phyloP scores from a whole-genome alignment of 1,140 invertebrate genomes.

The Nebria ingens region DNA sequence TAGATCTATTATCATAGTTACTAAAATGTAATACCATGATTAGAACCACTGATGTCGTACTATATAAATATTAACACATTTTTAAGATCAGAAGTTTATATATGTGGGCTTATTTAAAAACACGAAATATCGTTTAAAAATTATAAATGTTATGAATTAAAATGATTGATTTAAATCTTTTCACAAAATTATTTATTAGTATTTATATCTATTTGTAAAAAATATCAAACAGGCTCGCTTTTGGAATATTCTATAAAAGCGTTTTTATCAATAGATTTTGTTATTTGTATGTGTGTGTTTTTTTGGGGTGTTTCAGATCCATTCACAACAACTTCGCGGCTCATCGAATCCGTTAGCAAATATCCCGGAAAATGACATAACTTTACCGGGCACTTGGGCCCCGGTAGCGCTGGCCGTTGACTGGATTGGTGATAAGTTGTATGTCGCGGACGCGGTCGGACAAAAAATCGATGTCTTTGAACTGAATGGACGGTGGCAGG shows the following conservation, averaged over 20 bases:
- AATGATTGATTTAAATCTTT: no score
- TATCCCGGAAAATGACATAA: slow-evolving; percentile 52
- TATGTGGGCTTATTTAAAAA: no score
- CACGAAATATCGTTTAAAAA: no score
- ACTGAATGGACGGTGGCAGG: slow-evolving; percentile 68
- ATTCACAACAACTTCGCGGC: slow-evolving; percentile 46
- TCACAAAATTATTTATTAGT: slow-evolving; percentile 24
- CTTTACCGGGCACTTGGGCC: slow-evolving; percentile 70
- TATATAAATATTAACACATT: no score
- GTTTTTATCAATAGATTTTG: slow-evolving; percentile 10
- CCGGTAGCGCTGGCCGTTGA: slow-evolving; percentile 89
- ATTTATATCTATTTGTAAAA: no score
- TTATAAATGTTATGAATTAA: no score
- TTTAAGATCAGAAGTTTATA: no score
- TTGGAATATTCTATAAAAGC: neutral
- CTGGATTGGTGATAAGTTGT: slow-evolving; percentile 93
- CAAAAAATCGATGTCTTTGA: slow-evolving; percentile 93
- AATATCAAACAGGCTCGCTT: slow-evolving; percentile 24
- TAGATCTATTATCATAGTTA: no score
- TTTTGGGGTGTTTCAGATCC: slow-evolving; percentile 46
- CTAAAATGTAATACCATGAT: no score
- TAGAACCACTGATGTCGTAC: no score
- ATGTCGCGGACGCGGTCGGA: slow-evolving; percentile 85
- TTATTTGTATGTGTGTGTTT: neutral
- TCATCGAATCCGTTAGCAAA: slow-evolving; percentile 31